A percentile compares a stretch with the other conserved stretches of the same genome.
Conservation (phyloP, 2,797 vertebrate species). For the Bradypus variegatus region DNA sequence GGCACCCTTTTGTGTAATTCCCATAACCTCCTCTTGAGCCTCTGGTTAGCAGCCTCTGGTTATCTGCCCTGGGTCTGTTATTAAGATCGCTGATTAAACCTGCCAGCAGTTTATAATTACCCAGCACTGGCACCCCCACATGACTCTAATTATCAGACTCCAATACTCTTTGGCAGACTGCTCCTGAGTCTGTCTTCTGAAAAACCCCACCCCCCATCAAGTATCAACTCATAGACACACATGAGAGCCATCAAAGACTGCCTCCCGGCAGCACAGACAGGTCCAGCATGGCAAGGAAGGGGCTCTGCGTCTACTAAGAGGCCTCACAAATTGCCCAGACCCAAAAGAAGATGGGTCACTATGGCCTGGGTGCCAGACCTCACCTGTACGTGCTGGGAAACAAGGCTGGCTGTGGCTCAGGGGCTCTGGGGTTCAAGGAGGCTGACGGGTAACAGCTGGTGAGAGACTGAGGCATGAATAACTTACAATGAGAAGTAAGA, state of each 20-base stretch:
- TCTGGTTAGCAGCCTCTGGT: background rate
- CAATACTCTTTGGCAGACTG: background rate
- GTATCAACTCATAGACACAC: too few relatives aligned
- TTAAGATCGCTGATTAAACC: background rate
- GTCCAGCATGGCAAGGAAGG: background rate
- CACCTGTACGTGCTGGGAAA: background rate
- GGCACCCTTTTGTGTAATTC: background rate
- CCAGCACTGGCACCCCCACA: background rate
- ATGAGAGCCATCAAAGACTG: background rate
- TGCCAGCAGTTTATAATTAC: background rate
- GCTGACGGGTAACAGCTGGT: background rate
- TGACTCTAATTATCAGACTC: background rate
- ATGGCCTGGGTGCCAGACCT: background rate
- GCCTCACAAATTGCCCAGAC: background rate
- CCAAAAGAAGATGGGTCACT: background rate
- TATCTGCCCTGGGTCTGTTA: background rate
- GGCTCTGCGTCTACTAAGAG: background rate
- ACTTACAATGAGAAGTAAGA: background rate
- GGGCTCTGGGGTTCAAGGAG: background rate
- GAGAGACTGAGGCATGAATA: background rate
- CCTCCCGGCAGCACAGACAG: background rate
- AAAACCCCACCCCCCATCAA: background rate
- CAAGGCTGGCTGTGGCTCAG: background rate
- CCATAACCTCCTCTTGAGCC: background rate
- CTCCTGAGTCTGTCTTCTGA: background rate